A percentile compares a stretch with the other conserved stretches of the same genome.
Conservation (phyloP, 1,140 invertebrate genomes). For the Micrasema minimum region DNA sequence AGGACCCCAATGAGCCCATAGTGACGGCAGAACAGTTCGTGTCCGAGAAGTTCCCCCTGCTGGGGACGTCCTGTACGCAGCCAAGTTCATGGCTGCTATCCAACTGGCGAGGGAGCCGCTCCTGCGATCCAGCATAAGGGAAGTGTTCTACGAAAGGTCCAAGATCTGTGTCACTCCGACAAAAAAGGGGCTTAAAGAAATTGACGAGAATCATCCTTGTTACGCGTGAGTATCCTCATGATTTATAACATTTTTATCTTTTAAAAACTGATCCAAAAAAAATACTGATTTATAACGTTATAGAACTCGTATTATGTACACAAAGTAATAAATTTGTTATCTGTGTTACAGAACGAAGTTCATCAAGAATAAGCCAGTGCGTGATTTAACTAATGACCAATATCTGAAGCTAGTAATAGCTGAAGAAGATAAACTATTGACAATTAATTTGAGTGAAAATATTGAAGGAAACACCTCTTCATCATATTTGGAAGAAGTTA, state of each 20-base stretch:
- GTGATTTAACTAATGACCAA: constrained; percentile 89
- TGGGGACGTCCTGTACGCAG: constrained; percentile 88
- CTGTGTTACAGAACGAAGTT: constrained; percentile 83
- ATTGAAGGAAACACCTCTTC: constrained; percentile 82
- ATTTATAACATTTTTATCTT: no score
- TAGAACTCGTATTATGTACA: no score
- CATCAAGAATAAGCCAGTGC: constrained; percentile 93
- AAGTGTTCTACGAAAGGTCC: constrained; percentile 92
- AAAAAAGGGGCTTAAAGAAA: constrained; percentile 91
- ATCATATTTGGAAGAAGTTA: constrained; percentile 90
- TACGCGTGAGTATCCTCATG: constrained; percentile 66
- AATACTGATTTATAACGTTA: no score
- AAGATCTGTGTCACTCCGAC: constrained; percentile 87
- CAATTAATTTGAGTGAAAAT: constrained; percentile 76
- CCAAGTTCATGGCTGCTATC: constrained; percentile 93
- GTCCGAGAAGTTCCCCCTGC: constrained; percentile 64
- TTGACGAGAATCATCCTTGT: constrained; percentile 92
- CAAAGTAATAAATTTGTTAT: neutral
- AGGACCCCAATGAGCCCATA: constrained; percentile 82
- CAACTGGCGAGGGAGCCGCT: constrained; percentile 93
- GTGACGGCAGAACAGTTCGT: constrained; percentile 83
- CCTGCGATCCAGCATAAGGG: constrained; percentile 85
- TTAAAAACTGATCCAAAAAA: no score
- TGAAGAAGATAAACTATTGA: constrained; percentile 88
- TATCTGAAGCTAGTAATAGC: constrained; percentile 87